Conservation (phyloP, 2,113 vertebrate species). For the Melanocharis versteri region DNA sequence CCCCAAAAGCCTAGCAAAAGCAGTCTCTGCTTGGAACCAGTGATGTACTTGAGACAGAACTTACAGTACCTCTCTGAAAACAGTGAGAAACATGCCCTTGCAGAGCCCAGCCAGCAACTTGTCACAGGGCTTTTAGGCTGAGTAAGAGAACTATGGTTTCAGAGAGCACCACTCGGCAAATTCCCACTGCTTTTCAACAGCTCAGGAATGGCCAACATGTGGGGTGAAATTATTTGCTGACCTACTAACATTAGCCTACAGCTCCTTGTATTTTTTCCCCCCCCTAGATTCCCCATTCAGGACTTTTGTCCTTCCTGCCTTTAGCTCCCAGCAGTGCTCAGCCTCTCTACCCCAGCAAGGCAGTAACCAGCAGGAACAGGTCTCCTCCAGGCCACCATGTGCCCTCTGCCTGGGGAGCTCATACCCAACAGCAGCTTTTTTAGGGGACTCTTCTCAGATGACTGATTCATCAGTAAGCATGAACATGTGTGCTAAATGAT, state of each 20-base stretch:
- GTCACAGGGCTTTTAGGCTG: not conserved
- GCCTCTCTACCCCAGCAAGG: not conserved
- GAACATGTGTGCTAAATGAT: not conserved
- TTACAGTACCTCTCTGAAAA: not conserved
- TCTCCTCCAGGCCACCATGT: fast-evolving
- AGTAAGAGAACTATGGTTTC: not conserved
- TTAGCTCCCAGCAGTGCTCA: not conserved
- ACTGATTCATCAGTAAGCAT: not conserved
- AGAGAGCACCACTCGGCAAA: not conserved
- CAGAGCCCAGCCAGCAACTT: not conserved
- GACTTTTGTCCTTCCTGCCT: not conserved
- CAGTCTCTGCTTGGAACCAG: not conserved
- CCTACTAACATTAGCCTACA: not conserved
- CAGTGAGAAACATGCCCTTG: not conserved
- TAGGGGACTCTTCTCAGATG: not conserved
- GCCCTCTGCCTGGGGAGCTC: not conserved
- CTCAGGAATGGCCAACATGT: not conserved
- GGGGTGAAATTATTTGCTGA: not conserved
- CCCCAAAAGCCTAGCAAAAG: not conserved
- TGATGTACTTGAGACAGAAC: not conserved
- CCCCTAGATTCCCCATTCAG: fast-evolving
- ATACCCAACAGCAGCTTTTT: not conserved
- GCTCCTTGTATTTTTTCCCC: not conserved
- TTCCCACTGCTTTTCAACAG: not conserved
- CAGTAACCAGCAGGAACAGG: not conserved